Base-by-base conservation (phyloP, 2,797 vertebrate species). In the Champsocephalus esox region DNA sequence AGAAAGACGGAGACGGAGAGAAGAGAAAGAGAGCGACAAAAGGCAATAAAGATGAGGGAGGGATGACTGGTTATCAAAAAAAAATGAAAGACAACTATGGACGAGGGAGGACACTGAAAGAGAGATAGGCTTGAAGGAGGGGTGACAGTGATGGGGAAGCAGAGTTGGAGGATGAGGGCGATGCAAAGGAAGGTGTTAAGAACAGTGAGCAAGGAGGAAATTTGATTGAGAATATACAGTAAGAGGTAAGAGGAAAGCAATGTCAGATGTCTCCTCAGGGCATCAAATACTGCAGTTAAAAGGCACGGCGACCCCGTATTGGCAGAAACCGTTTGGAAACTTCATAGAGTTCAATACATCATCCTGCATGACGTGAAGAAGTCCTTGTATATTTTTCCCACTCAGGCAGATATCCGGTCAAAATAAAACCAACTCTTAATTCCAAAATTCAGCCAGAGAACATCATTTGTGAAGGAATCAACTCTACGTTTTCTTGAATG, bases 241-340 rank as follows among this genome's bases (percentile, higher is more conserved):
- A 79, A 81, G 77, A 89, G 83, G 86, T 21, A 73, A 73, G 79
- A 87, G 77, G 66, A 85, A 58, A 75, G 81, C 76, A 63, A 81
- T 81, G 89, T 88, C 73, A 88, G 80, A 84, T 70, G 50, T 76
- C 55, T 77, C 86, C 82, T 57, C 51, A 0, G 82, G 80, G 74
- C 58, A 16, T 77, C 63, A 57, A 79, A 84, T 32, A 32, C 28
- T 68, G 56, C 28, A 32, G 56, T 79, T 62, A 51, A 76, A 79
- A 82, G 55, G 62, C 57, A 38, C 34, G 2, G 48, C 4, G 9
- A 85, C 65, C 73, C 64, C 45, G 49, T 75, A 75, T 9, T 48
- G 63, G 58, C 17, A 60, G 54, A 70, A 66, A 82, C 44, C 1
- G n/a, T 52, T 58, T 73, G 63, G 81, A 71, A 79, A 28, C 34